These are phyloP conservation scores for Pachliopta kotzebuea DNA, from an alignment of 2,888 invertebrate genomes.

Conservation along the genomic window DNA sequence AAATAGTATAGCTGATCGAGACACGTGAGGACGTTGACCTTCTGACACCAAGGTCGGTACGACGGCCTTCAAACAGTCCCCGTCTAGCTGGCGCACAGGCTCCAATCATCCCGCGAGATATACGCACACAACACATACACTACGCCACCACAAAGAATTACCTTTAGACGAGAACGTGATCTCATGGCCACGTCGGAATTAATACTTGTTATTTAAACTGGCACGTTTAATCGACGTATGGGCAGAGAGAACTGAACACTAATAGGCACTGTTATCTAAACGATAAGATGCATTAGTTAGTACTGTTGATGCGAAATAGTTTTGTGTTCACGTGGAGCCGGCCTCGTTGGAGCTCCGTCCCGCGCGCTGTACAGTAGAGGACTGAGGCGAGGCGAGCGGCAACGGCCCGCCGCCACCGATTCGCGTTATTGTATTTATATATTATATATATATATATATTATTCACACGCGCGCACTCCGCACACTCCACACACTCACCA, in stretches of 20 bases:
- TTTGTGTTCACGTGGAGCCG: conserved; percentile 44
- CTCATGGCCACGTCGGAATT: conserved; percentile 72
- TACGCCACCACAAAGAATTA: conserved; percentile 55
- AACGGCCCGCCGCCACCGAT: conserved; percentile 60
- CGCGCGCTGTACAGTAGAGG: conserved; percentile 55
- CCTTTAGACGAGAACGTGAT: conserved; percentile 67
- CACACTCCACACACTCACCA: conserved; percentile 44
- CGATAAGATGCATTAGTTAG: conserved; percentile 67
- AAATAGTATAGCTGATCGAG: conserved; percentile 38
- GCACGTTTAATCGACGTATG: conserved; percentile 42
- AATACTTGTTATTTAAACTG: conserved; percentile 51
- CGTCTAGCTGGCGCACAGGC: conserved; percentile 37
- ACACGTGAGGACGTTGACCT: conserved; percentile 75
- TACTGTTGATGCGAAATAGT: conserved; percentile 42
- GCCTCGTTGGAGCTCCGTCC: conserved; percentile 70
- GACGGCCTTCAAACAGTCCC: conserved; percentile 76
- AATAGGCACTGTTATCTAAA: conserved; percentile 67
- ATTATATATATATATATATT: too few species aligned
- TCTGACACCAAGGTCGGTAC: conserved; percentile 75
- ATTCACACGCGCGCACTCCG: conserved; percentile 66
- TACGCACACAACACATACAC: conserved; percentile 54
- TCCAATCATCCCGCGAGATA: conserved; percentile 56
- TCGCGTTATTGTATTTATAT: conserved; percentile 73
- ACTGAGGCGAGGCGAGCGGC: conserved; percentile 48
- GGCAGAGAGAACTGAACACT: conserved; percentile 55